Conservation (phyloP, 1,140 invertebrate species). For the Zaprionus nigranus region DNA sequence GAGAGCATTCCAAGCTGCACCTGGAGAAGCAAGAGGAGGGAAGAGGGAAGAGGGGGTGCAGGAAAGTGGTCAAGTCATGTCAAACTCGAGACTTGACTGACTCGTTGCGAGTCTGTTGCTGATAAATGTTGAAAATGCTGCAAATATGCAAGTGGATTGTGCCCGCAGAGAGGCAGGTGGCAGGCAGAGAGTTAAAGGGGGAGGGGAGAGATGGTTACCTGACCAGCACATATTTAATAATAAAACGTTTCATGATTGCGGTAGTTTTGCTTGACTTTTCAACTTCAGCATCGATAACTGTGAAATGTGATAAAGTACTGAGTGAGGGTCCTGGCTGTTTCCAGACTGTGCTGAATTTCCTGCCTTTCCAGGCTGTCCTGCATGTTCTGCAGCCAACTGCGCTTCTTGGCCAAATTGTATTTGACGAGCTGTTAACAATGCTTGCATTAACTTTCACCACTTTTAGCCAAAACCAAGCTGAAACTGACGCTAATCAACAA, state of each 20-base stretch:
- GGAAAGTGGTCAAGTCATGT: slow-evolving; percentile 50
- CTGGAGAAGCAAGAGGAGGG: neutral
- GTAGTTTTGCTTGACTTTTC: slow-evolving; percentile 49
- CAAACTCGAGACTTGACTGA: slow-evolving; percentile 42
- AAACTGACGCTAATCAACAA: slow-evolving; percentile 57
- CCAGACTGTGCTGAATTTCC: neutral
- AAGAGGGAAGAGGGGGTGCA: no score
- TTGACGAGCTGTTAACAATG: slow-evolving; percentile 66
- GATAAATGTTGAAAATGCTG: slow-evolving; percentile 41
- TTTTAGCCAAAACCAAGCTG: slow-evolving; percentile 1
- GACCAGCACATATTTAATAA: slow-evolving; percentile 61
- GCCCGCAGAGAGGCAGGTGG: neutral
- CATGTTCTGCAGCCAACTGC: slow-evolving; percentile 16
- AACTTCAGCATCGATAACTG: slow-evolving; percentile 45
- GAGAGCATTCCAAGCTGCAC: neutral
- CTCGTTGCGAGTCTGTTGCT: slow-evolving; percentile 19
- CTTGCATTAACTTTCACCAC: slow-evolving; percentile 38
- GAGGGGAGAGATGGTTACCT: neutral
- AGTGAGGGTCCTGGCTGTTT: neutral
- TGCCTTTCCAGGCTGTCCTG: neutral
- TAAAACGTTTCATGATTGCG: slow-evolving; percentile 73
- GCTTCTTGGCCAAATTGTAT: slow-evolving; percentile 55
- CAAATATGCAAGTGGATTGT: slow-evolving; percentile 33
- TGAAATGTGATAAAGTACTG: slow-evolving; percentile 59
- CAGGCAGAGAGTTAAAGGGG: neutral